Evolutionary conservation across 2,888 invertebrate species (phyloP), one percentile per base, ranked within the genome.

Genomic region (Cheiracanthium punctorium): DNA sequence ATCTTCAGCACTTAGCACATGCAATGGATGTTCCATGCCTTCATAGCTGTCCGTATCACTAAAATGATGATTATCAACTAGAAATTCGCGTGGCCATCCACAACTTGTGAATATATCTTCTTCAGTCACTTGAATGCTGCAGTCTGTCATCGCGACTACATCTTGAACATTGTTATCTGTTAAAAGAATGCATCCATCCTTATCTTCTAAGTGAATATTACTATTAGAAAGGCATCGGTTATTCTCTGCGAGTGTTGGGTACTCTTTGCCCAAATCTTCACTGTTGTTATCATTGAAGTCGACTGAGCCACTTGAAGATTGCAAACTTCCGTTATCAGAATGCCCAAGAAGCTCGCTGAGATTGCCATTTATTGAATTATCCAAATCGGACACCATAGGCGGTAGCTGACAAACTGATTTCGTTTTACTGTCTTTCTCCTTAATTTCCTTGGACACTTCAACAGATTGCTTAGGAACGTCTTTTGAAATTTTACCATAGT

Each of bases 71-170:
- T 82, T 76, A 20, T 87, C 81, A 12, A 77, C 37, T 5, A 80
- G 32, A 1, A 64, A 20, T 17, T 75, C 79, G 28, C 41, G 30
- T 2, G 77, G 76, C 82, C 82, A 82, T 28, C 81, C 81, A 93
- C 92, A 89, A 93, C 93, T 43, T 95, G 95, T 76, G 96, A 96
- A 96, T 88, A 97, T 97, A 91, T 97, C 97, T 92, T 97, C 97
- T 92, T 97, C 97, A 8, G 96, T 97, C 20, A 93, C 93, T 93
- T 97, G 97, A 77, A 97, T 93, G 90, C 96, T 96, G 84, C 94
- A 95, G 91, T 96, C 97, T 92, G 95, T 95, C 93, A 95, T 96
- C 72, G 96, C 89, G 95, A 94, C 89, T 95, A 95, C 95, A 48
- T 33, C 41, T 77, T 75, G 64, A 20, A 67, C 75, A 20, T n/a